These are phyloP conservation scores for Dryococelus australis DNA, from an alignment of 2,888 invertebrate species.

Conservation along the genomic window DNA sequence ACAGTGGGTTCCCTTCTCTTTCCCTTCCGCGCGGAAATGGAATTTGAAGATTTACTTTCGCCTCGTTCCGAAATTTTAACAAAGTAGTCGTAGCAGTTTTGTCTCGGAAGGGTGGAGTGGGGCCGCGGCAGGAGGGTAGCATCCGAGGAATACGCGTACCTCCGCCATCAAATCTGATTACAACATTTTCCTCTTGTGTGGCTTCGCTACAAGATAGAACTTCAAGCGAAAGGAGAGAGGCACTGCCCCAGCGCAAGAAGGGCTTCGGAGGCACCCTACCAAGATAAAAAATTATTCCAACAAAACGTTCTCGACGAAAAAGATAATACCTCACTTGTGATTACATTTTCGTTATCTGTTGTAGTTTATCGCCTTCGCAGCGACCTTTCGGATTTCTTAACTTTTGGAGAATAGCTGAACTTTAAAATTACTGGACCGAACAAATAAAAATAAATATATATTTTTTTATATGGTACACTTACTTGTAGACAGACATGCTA, in stretches of 20 bases:
- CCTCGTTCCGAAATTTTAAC: constrained; percentile 1
- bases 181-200: constrained; percentile 16
- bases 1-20: no score
- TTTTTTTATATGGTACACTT: no score
- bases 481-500: no score
- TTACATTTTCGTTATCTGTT: no score
- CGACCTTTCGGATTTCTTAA: no score
- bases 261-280: not conserved
- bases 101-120: not conserved
- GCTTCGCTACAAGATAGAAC: not conserved
- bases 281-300: not conserved
- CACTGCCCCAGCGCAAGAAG: not conserved
- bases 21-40: constrained; percentile 9
- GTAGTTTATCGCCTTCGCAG: no score
- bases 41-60: constrained; percentile 5
- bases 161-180: constrained; percentile 9
- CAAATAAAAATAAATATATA: no score
- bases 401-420: no score
- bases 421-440: no score
- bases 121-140: not conserved
- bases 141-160: constrained; percentile 2
- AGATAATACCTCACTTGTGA: not conserved
- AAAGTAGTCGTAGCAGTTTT: constrained; percentile 2
- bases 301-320: not conserved
- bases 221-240: not conserved